Evolutionary conservation across 2,888 invertebrate genomes (phyloP).

Genomic region (Ctena decussata): DNA sequence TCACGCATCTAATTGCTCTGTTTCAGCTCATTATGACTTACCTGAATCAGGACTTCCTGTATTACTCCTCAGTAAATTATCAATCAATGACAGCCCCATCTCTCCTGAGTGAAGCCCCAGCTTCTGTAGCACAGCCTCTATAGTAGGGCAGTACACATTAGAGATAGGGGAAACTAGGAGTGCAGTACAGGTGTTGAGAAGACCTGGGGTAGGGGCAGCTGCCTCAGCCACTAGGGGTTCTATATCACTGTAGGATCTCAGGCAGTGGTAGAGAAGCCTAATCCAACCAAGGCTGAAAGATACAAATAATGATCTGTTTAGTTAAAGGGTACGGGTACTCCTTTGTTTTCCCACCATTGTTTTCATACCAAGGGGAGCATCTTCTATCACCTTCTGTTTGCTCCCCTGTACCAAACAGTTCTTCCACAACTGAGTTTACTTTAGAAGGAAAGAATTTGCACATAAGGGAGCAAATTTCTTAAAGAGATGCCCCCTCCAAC

Average conservation of each 20-base stretch:
- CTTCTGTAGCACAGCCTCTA: slow-evolving; percentile 91
- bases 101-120: slow-evolving; percentile 91
- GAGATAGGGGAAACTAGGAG: slow-evolving; percentile 91
- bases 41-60: slow-evolving; percentile 48
- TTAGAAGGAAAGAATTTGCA: too few relatives aligned
- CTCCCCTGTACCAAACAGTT: too few relatives aligned
- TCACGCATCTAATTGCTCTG: too few relatives aligned
- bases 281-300: slow-evolving; percentile 93
- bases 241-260: slow-evolving; percentile 85
- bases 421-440: too few relatives aligned
- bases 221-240: slow-evolving; percentile 85
- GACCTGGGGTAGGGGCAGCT: slow-evolving; percentile 90
- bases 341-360: too few relatives aligned
- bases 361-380: too few relatives aligned
- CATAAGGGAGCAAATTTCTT: too few relatives aligned
- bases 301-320: too few relatives aligned
- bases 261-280: slow-evolving; percentile 93
- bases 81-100: slow-evolving; percentile 84
- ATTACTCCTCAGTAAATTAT: slow-evolving; percentile 79
- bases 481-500: too few relatives aligned
- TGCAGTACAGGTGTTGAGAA: slow-evolving; percentile 91
- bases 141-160: slow-evolving; percentile 89
- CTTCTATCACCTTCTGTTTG: too few relatives aligned
- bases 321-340: too few relatives aligned
- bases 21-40: too few relatives aligned